phyloP scores from a whole-genome alignment of 2,113 vertebrate genomes.

The Perccottus glenii region DNA sequence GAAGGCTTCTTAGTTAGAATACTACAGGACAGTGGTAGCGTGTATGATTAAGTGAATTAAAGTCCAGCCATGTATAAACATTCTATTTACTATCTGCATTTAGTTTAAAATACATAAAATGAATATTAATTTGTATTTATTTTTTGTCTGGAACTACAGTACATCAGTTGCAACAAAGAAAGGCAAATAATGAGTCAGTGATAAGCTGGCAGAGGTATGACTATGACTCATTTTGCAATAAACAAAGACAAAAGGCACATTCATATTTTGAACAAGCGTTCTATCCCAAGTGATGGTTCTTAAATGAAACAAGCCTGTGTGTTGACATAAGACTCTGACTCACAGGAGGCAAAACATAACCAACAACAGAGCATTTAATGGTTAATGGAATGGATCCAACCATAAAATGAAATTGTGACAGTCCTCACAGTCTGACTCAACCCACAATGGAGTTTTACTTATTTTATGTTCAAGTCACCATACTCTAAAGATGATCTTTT shows the following conservation, averaged over 20 bases:
- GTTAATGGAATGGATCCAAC: constrained; percentile 59
- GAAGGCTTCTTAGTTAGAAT: constrained; percentile 41
- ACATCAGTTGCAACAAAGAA: not conserved
- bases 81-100: too few relatives aligned
- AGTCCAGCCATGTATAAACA: too few relatives aligned
- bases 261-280: constrained; percentile 64
- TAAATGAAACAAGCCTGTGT: constrained; percentile 68
- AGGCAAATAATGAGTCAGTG: constrained; percentile 26
- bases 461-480: constrained; percentile 32
- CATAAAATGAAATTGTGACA: constrained; percentile 32
- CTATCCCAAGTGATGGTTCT: constrained; percentile 58
- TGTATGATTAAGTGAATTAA: too few relatives aligned
- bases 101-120: too few relatives aligned
- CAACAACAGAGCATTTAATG: constrained; percentile 37
- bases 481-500: not conserved
- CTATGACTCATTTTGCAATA: constrained; percentile 42
- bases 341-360: constrained; percentile 53
- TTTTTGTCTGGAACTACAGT: too few relatives aligned
- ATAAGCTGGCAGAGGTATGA: constrained; percentile 20
- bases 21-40: not conserved
- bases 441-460: too few relatives aligned
- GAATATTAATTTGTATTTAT: too few relatives aligned
- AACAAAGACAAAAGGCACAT: constrained; percentile 64
- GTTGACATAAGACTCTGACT: too few relatives aligned
- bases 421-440: constrained; percentile 19